Percentiles rank a stretch among this genome's conserved stretches.
phyloP scores from a whole-genome alignment of 2,797 vertebrate genomes.

The Sebastes flavidus region DNA sequence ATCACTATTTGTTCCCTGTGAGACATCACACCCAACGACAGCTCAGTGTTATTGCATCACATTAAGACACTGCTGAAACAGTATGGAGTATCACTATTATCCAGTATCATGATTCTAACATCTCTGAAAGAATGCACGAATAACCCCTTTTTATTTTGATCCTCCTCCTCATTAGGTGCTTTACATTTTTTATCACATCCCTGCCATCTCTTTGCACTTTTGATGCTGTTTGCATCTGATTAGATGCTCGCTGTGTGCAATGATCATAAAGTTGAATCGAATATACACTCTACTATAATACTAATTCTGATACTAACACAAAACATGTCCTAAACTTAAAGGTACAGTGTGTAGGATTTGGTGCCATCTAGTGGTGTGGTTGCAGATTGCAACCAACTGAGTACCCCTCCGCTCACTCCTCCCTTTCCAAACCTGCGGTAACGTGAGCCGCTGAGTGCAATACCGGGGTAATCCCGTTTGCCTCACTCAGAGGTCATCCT shows the following conservation, averaged over 20 bases:
- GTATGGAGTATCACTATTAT: not conserved
- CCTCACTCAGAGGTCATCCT: not conserved
- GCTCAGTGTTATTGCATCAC: slow-evolving; percentile 25
- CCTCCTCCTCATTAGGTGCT: not conserved
- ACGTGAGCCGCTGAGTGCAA: not conserved
- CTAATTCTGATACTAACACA: not conserved
- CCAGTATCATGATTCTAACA: not conserved
- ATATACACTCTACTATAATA: not conserved
- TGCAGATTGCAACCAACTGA: not conserved
- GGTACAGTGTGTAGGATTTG: not conserved
- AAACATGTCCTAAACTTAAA: not conserved
- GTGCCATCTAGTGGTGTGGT: not conserved
- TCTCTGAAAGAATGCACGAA: not conserved
- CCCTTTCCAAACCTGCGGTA: not conserved
- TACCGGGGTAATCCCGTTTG: not conserved
- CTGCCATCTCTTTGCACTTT: not conserved
- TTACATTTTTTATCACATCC: not conserved
- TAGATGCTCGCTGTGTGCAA: not conserved
- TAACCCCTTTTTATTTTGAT: not conserved
- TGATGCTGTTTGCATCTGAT: not conserved
- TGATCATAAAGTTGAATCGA: not conserved
- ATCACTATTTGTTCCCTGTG: slow-evolving; percentile 23
- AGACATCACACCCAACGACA: not conserved
- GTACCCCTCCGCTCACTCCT: not conserved
- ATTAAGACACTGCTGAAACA: slow-evolving; percentile 4